Conservation (phyloP, 2,797 vertebrate species). For the Betta splendens region DNA sequence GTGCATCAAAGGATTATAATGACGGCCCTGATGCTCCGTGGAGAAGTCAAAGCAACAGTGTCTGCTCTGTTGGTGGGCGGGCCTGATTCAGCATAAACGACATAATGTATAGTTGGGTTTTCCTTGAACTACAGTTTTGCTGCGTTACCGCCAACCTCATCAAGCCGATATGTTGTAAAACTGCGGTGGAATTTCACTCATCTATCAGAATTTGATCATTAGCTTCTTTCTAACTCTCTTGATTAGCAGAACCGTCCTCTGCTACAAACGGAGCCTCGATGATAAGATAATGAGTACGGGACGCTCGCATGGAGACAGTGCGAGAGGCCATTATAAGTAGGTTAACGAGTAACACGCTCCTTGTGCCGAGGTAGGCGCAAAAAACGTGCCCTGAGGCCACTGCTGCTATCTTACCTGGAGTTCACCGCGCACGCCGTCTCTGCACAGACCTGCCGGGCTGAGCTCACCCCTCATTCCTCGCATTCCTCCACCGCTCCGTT, state of each 20-base stretch:
- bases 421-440: conserved; percentile 70
- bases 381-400: conserved; percentile 71
- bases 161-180: too few relatives aligned
- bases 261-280: conserved; percentile 37
- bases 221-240: too few relatives aligned
- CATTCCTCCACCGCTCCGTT: conserved; percentile 72
- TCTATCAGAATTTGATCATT: conserved; percentile 26
- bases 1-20: conserved; percentile 31
- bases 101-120: not conserved
- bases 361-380: conserved; percentile 49
- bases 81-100: conserved; percentile 1
- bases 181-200: conserved; percentile 33
- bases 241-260: conserved; percentile 61
- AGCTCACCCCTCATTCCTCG: conserved; percentile 79
- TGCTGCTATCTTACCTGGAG: conserved; percentile 73
- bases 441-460: conserved; percentile 83
- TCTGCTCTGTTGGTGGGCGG: conserved; percentile 11
- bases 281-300: too few relatives aligned
- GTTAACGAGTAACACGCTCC: conserved; percentile 67
- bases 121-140: not conserved
- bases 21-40: conserved; percentile 4
- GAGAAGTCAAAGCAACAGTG: conserved; percentile 17
- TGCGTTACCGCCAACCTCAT: too few relatives aligned
- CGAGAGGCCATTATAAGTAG: conserved; percentile 38
- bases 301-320: too few relatives aligned